A percentile compares a stretch with the other conserved stretches of the same genome.
Evolutionary conservation across 2,113 vertebrate genomes (phyloP).

Genomic region (Xiphorhynchus elegans): DNA sequence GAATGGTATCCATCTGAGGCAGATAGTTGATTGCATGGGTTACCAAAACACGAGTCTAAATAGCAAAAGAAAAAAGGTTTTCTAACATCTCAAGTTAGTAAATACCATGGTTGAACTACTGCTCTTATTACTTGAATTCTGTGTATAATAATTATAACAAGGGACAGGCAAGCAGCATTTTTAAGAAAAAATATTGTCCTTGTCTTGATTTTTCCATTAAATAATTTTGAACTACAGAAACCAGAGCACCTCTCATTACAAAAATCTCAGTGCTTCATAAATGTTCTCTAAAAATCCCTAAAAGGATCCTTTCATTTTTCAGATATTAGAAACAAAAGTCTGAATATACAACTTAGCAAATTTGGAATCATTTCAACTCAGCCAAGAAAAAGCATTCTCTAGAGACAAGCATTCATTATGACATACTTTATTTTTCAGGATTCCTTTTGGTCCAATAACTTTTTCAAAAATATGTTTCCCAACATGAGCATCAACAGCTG

Average conservation of each 20-base stretch:
- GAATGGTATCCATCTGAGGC: constrained; percentile 85
- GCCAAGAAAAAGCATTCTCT: not conserved
- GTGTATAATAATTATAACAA: not conserved
- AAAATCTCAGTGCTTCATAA: not conserved
- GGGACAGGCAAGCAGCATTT: not conserved
- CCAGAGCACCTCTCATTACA: not conserved
- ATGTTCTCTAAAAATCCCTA: not conserved
- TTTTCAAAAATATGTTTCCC: constrained; percentile 95
- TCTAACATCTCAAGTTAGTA: not conserved
- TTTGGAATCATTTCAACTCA: not conserved
- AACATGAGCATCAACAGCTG: constrained; percentile 93
- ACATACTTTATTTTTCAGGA: constrained; percentile 88
- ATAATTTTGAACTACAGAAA: not conserved
- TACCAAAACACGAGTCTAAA: constrained; percentile 90
- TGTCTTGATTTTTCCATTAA: not conserved
- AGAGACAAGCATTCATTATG: not conserved
- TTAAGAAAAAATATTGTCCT: not conserved
- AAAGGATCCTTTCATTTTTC: not conserved
- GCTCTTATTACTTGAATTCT: not conserved
- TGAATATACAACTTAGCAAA: not conserved
- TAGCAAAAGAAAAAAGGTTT: not conserved
- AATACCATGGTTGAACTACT: not conserved
- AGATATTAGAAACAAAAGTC: not conserved
- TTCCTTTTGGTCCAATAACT: constrained; percentile 90
- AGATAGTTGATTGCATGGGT: constrained; percentile 91